Conservation (phyloP, 2,113 vertebrate genomes). For the Cyprinodon tularosa region DNA sequence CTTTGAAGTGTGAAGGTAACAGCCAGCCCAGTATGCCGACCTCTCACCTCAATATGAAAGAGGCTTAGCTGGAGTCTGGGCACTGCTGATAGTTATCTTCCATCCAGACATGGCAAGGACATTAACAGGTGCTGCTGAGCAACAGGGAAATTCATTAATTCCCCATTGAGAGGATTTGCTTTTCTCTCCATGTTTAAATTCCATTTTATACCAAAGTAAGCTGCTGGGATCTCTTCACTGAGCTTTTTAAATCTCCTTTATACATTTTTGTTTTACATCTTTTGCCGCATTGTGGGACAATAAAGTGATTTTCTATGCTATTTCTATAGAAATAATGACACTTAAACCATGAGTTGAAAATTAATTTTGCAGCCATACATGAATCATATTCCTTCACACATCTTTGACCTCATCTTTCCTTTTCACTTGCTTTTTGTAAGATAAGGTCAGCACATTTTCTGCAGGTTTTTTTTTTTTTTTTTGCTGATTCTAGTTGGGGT, state of each 20-base stretch:
- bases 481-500: slow-evolving; percentile 8
- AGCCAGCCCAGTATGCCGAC: slow-evolving; percentile 21
- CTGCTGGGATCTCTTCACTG: slow-evolving; percentile 1
- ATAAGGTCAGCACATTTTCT: slow-evolving; percentile 13
- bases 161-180: neutral
- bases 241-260: neutral
- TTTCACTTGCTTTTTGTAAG: neutral
- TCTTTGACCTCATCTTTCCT: neutral
- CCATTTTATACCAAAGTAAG: slow-evolving; percentile 17
- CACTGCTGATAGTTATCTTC: slow-evolving; percentile 48
- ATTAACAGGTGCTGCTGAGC: slow-evolving; percentile 54
- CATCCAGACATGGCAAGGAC: slow-evolving; percentile 36
- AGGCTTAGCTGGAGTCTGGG: slow-evolving; percentile 30
- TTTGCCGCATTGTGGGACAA: too few relatives aligned
- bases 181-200: slow-evolving; percentile 22
- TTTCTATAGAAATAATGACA: too few relatives aligned
- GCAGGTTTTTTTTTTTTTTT: neutral
- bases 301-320: too few relatives aligned
- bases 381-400: neutral
- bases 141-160: slow-evolving; percentile 38
- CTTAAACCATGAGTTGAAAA: slow-evolving; percentile 2
- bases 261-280: too few relatives aligned
- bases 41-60: slow-evolving; percentile 48
- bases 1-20: slow-evolving; percentile 54
- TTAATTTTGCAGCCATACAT: neutral